Evolutionary conservation across 2,888 invertebrate genomes (phyloP).

Genomic region (Operophtera brumata): DNA sequence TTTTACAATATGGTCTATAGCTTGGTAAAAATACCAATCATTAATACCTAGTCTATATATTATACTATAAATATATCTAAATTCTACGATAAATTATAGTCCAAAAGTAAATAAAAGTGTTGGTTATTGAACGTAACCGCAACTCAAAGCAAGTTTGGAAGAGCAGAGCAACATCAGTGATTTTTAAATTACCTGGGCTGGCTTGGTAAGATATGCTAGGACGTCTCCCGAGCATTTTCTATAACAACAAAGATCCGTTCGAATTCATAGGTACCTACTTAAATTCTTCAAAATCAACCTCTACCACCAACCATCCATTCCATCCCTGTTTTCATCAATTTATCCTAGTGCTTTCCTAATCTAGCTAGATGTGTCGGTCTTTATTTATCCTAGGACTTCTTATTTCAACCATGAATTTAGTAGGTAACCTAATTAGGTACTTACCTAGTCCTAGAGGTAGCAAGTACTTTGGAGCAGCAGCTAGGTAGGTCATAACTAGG

Average conservation of each 20-base stretch:
- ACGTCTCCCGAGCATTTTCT: background rate
- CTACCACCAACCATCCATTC: background rate
- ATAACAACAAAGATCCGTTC: background rate
- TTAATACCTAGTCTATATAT: too few species aligned
- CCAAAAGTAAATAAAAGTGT: background rate
- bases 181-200: constrained; percentile 11
- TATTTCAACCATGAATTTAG: too few species aligned
- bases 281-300: constrained; percentile 11
- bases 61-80: too few species aligned
- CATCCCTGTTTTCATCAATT: background rate
- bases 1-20: too few species aligned
- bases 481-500: too few species aligned
- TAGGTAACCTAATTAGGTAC: too few species aligned
- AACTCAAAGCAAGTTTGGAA: constrained; percentile 21
- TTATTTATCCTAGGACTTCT: too few species aligned
- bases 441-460: too few species aligned
- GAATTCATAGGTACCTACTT: constrained; percentile 20
- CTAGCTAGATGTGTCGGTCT: background rate
- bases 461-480: too few species aligned
- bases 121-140: constrained; percentile 14
- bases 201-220: constrained; percentile 9
- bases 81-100: background rate
- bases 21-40: background rate
- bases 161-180: background rate
- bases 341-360: background rate